Evolutionary conservation across 1,140 invertebrate species (phyloP).

Genomic region (Teleogryllus occipitalis): DNA sequence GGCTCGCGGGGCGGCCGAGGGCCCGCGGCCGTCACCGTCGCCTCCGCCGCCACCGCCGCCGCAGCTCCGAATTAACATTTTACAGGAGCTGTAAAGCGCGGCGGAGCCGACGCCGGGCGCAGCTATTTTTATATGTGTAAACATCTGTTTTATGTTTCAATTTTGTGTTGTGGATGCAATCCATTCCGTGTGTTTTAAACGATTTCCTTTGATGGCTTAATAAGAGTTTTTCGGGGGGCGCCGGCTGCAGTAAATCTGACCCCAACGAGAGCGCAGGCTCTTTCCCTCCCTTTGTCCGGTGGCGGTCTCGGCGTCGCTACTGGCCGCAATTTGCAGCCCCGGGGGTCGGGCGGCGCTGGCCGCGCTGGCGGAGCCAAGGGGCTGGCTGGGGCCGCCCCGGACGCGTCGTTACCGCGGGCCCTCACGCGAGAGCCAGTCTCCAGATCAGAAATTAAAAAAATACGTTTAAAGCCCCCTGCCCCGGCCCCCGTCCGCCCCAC

Average conservation of each 20-base stretch:
- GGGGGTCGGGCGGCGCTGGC: no score
- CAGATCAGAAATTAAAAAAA: background rate
- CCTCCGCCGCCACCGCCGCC: no score
- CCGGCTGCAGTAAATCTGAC: background rate
- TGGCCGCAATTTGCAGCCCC: background rate
- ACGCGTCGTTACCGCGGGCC: background rate
- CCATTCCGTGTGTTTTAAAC: constrained; percentile 1
- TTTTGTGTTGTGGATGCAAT: background rate
- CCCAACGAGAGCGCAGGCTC: background rate
- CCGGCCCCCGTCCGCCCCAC: no score
- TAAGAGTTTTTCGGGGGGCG: background rate
- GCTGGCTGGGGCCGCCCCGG: background rate
- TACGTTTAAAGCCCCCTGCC: background rate
- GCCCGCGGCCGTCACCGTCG: background rate
- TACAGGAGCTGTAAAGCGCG: constrained; percentile 3
- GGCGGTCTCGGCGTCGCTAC: background rate
- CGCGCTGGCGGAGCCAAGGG: background rate
- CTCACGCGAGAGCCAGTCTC: background rate
- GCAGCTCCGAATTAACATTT: background rate
- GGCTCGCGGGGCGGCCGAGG: background rate
- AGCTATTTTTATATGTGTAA: constrained; percentile 6
- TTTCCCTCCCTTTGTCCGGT: background rate
- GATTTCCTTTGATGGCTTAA: background rate
- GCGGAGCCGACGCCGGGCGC: no score
- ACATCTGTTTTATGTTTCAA: constrained; percentile 5